These are phyloP conservation scores for Cylas formicarius DNA, from an alignment of 1,140 invertebrate species.

Conservation along the genomic window DNA sequence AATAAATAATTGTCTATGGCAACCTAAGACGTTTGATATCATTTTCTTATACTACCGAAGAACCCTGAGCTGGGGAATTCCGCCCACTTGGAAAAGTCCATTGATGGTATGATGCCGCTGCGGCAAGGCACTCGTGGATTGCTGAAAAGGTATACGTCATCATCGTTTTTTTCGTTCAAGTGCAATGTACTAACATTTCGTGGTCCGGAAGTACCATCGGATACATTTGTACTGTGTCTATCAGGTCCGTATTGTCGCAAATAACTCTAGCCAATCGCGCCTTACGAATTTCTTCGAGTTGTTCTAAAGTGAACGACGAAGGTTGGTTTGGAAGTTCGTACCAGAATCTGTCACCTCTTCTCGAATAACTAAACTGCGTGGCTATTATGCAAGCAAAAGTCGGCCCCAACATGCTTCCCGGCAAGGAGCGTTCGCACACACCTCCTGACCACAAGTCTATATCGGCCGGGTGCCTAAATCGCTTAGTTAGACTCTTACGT, in stretches of 20 bases:
- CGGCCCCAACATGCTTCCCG: slow-evolving; percentile 85
- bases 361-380: slow-evolving; percentile 87
- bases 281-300: slow-evolving; percentile 86
- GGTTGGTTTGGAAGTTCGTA: slow-evolving; percentile 89
- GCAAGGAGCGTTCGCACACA: slow-evolving; percentile 79
- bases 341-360: slow-evolving; percentile 93
- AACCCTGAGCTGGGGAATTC: slow-evolving; percentile 48
- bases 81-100: slow-evolving; percentile 84
- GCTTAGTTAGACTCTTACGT: neutral
- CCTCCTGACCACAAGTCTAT: slow-evolving; percentile 91
- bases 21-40: slow-evolving; percentile 8
- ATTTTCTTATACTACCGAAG: slow-evolving; percentile 19
- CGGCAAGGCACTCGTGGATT: slow-evolving; percentile 85
- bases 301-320: slow-evolving; percentile 83
- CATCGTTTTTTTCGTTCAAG: too few relatives aligned
- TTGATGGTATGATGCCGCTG: slow-evolving; percentile 74
- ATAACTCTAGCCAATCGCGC: slow-evolving; percentile 77
- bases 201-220: slow-evolving; percentile 89
- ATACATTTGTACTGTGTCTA: slow-evolving; percentile 87
- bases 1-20: slow-evolving; percentile 18
- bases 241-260: slow-evolving; percentile 91
- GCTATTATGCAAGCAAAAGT: slow-evolving; percentile 95
- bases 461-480: slow-evolving; percentile 67
- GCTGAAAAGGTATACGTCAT: slow-evolving; percentile 51
- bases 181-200: slow-evolving; percentile 79